Conservation (phyloP, 2,888 invertebrate species). For the Rotaria sp. region DNA sequence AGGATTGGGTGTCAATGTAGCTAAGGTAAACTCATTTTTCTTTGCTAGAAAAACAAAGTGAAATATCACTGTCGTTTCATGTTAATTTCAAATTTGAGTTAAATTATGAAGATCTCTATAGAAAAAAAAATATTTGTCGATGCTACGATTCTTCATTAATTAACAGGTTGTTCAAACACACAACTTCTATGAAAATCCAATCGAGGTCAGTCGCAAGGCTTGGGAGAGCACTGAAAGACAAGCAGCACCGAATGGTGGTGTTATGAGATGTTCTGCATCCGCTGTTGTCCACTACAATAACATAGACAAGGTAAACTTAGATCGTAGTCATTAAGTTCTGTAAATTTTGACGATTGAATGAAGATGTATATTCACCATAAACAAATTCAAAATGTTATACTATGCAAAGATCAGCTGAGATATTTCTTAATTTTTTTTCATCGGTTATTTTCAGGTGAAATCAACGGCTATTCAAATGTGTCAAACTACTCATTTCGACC, state of each 20-base stretch:
- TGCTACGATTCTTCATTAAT: too few species aligned
- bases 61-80: too few species aligned
- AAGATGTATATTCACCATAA: too few species aligned
- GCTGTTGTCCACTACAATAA: neutral
- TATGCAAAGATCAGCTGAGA: too few species aligned
- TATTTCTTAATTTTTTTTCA: neutral
- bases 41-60: too few species aligned
- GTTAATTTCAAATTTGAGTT: too few species aligned
- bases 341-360: too few species aligned
- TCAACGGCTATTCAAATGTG: neutral
- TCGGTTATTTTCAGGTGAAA: neutral
- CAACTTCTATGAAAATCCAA: neutral
- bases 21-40: neutral
- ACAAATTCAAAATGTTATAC: too few species aligned
- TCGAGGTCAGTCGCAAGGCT: neutral
- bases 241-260: neutral
- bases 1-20: slow-evolving; percentile 28
- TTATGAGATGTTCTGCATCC: neutral
- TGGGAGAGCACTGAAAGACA: neutral
- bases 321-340: too few species aligned
- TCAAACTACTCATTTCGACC: neutral
- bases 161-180: neutral
- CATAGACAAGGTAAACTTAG: neutral
- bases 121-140: too few species aligned
- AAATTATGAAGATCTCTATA: too few species aligned